A percentile compares a stretch with the other conserved stretches of the same genome.
Evolutionary conservation across 2,888 invertebrate genomes (phyloP).

Genomic region (Ichneumon xanthorius): DNA sequence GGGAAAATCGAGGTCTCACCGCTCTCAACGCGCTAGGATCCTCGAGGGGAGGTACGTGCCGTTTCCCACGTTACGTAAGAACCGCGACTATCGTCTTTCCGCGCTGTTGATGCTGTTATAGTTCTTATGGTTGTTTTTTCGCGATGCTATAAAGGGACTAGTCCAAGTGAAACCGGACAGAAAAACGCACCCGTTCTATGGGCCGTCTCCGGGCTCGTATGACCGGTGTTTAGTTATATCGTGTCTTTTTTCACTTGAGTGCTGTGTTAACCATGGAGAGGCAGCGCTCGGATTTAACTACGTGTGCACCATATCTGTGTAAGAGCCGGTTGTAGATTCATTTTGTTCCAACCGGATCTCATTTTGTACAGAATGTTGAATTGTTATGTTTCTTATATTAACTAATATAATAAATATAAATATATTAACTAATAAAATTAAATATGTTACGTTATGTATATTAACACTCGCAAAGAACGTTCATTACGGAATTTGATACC

Average conservation of each 20-base stretch:
- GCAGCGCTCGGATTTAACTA: background rate
- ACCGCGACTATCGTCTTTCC: background rate
- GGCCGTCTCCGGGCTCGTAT: background rate
- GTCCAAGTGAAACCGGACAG: constrained; percentile 30
- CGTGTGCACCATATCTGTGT: background rate
- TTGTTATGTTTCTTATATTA: background rate
- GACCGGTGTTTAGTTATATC: background rate
- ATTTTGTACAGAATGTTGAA: background rate
- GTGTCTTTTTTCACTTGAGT: background rate
- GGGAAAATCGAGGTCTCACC: constrained; percentile 51
- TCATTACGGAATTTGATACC: background rate
- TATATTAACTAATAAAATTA: too few relatives aligned
- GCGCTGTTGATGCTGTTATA: background rate
- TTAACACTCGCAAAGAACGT: background rate
- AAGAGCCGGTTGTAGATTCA: background rate
- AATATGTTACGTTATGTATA: too few relatives aligned
- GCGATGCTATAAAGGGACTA: constrained; percentile 20
- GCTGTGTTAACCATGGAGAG: background rate
- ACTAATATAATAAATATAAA: too few relatives aligned
- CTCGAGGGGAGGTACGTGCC: constrained; percentile 56
- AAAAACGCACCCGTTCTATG: constrained; percentile 42
- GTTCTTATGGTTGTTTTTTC: background rate
- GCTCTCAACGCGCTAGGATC: constrained; percentile 29
- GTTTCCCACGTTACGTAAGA: constrained; percentile 60
- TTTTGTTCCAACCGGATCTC: too few relatives aligned